These are phyloP conservation scores for Rotaria sp. DNA, from an alignment of 2,888 invertebrate species.

Conservation along the genomic window DNA sequence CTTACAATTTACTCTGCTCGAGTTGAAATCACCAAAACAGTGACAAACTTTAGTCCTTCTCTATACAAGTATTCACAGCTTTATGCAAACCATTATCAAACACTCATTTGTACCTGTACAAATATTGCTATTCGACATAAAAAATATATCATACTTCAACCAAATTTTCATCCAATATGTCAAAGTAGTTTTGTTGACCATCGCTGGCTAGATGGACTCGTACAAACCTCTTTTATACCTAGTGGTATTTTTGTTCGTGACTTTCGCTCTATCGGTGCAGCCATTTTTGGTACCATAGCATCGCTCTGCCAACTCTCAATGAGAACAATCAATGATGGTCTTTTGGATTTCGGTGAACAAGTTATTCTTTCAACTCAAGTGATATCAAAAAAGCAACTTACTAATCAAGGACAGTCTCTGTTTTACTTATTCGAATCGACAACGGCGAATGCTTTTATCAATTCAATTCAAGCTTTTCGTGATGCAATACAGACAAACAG, in stretches of 20 bases:
- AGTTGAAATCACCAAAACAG: not conserved
- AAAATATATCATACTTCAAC: not conserved
- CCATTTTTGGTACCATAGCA: not conserved
- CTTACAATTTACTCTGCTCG: not conserved
- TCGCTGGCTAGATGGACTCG: not conserved
- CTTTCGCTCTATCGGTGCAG: not conserved
- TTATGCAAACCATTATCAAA: not conserved
- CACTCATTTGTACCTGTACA: not conserved
- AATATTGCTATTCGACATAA: not conserved
- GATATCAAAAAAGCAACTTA: not conserved
- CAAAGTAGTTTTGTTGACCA: not conserved
- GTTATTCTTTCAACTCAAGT: not conserved
- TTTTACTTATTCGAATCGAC: not conserved
- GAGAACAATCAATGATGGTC: not conserved
- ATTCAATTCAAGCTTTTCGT: not conserved
- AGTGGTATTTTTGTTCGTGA: not conserved
- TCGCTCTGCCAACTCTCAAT: not conserved
- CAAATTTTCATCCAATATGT: not conserved
- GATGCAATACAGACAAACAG: not conserved
- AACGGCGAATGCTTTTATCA: not conserved
- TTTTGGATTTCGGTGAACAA: not conserved
- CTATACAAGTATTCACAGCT: not conserved
- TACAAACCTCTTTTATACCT: rapidly evolving
- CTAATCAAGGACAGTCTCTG: not conserved
- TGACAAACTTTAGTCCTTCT: not conserved